These are phyloP conservation scores for Gymnogyps californianus DNA, from an alignment of 2,113 vertebrate species.

Conservation along the genomic window DNA sequence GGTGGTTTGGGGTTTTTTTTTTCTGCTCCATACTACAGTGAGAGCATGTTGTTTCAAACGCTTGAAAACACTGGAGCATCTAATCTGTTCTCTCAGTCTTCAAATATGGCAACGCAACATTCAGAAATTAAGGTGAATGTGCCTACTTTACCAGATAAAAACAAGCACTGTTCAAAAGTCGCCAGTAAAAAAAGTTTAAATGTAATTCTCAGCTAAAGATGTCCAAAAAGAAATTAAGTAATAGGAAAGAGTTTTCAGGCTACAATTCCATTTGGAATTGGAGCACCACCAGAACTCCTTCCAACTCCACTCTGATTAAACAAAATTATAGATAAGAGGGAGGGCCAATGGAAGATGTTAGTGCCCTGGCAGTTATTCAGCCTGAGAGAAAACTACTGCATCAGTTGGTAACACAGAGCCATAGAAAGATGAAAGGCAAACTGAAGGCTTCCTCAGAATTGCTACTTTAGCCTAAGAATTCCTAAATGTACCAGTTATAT, in stretches of 20 bases:
- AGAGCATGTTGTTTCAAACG: neutral
- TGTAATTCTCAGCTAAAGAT: neutral
- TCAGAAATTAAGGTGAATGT: too few species aligned
- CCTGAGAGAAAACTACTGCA: neutral
- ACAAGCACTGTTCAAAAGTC: neutral
- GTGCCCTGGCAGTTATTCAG: neutral
- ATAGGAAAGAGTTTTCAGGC: neutral
- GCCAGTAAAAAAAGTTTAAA: neutral
- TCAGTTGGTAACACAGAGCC: neutral
- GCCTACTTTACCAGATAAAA: neutral
- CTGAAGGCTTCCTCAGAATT: neutral
- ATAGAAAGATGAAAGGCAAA: neutral
- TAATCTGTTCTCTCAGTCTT: neutral
- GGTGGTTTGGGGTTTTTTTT: neutral
- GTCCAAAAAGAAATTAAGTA: neutral
- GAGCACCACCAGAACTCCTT: neutral
- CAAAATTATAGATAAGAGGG: neutral
- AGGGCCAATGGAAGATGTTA: neutral
- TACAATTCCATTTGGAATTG: neutral
- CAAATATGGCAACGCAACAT: neutral
- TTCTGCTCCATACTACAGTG: neutral
- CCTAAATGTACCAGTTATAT: neutral
- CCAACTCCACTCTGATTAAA: neutral
- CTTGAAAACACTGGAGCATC: too few species aligned
- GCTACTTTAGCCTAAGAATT: neutral